Percentiles rank a stretch among this genome's conserved stretches.
Conservation (phyloP, 2,113 vertebrate species). For the Chaetodon auriga region DNA sequence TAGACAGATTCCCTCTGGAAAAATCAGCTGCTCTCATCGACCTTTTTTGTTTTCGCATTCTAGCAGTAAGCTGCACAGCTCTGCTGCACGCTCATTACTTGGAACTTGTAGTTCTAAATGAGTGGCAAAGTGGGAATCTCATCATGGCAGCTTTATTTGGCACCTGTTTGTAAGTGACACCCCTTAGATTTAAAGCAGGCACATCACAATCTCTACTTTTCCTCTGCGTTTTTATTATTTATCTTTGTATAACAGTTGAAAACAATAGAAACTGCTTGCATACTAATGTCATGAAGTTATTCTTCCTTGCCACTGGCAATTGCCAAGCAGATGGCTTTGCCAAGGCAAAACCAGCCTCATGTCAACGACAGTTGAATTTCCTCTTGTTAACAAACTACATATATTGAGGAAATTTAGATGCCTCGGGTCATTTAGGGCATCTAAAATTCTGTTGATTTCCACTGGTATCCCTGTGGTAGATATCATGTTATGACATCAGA, state of each 20-base stretch:
- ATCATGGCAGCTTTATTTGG: slow-evolving; percentile 15
- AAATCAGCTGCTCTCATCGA: slow-evolving; percentile 8
- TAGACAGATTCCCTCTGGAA: slow-evolving; percentile 31
- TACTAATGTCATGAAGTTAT: neutral
- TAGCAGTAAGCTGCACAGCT: neutral
- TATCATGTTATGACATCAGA: too few species aligned
- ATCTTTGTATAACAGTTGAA: neutral
- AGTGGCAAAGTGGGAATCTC: slow-evolving; percentile 5
- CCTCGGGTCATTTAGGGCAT: neutral
- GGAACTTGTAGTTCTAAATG: neutral
- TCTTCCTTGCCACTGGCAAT: neutral
- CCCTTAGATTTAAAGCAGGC: neutral
- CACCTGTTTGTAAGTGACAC: slow-evolving; percentile 1
- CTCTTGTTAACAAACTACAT: neutral
- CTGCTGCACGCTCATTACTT: slow-evolving; percentile 7
- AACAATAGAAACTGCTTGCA: neutral
- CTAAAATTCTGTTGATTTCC: neutral
- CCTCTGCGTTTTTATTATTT: neutral
- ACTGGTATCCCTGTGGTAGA: too few species aligned
- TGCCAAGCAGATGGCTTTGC: neutral
- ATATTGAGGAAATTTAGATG: neutral
- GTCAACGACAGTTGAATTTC: neutral
- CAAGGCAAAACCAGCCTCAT: too few species aligned
- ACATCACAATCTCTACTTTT: neutral
- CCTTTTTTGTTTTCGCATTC: slow-evolving; percentile 19